A percentile compares a stretch with the other conserved stretches of the same genome.
These are phyloP conservation scores for Darevskia mixta DNA, from an alignment of 2,797 vertebrate genomes.

Conservation along the genomic window DNA sequence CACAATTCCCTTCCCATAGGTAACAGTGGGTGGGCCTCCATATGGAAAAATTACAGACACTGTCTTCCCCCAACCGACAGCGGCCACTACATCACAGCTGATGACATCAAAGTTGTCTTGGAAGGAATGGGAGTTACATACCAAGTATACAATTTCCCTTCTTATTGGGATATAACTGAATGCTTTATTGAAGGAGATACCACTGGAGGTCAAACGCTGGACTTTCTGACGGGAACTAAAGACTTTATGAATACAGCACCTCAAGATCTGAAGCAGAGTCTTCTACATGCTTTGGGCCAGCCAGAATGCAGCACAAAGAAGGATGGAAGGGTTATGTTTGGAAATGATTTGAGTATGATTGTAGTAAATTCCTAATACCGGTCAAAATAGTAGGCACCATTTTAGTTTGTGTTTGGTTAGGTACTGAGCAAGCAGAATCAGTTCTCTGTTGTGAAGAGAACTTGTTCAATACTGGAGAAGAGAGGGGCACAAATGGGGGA, in stretches of 20 bases:
- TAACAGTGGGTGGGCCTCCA: conserved; percentile 80
- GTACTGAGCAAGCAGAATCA: not conserved
- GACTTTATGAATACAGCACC: conserved; percentile 81
- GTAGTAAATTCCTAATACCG: conserved; percentile 71
- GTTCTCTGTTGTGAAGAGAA: fast-evolving
- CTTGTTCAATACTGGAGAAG: not conserved
- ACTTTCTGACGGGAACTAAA: conserved; percentile 86
- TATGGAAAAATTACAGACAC: conserved; percentile 76
- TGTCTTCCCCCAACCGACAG: conserved; percentile 77
- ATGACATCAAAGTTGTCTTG: conserved; percentile 79
- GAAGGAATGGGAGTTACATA: conserved; percentile 73
- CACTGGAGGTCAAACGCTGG: conserved; percentile 82
- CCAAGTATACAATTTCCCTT: conserved; percentile 72
- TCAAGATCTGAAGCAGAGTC: conserved; percentile 74
- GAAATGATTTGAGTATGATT: conserved; percentile 83
- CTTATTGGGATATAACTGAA: conserved; percentile 84
- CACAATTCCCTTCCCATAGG: conserved; percentile 66
- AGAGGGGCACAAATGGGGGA: not conserved
- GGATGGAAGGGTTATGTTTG: conserved; percentile 82
- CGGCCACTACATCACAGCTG: conserved; percentile 81
- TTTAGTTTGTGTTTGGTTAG: not conserved
- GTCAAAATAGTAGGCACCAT: not conserved
- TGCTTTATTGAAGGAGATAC: conserved; percentile 85
- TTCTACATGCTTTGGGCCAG: conserved; percentile 80
- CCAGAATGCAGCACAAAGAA: conserved; percentile 80